Base-by-base conservation (phyloP, 2,113 vertebrate genomes). In the Paramisgurnus dabryanus region DNA sequence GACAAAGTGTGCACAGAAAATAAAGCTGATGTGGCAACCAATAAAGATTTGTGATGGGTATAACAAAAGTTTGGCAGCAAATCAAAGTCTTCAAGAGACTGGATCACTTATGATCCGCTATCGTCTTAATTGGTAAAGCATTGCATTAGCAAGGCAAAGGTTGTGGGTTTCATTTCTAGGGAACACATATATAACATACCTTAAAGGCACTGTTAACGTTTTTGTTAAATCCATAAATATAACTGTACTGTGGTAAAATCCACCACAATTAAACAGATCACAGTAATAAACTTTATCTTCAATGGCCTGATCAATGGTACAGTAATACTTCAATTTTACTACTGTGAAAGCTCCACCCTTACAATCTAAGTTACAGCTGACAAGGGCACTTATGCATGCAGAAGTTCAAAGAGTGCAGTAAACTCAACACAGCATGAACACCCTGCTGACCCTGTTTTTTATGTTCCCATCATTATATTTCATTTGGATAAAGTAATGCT, bases 341-440 rank as follows among this genome's bases (percentile, higher is more conserved):
- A 22, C 39, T 27, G 7, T 8, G 6, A 74, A 45, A 60, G 55
- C 55, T 61, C 71, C 71, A 60, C 70, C 53, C 70, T 73, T 43
- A 57, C 50, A 57, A 18, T 12, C 11, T 27, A 18, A 47, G 9
- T 53, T 9, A 49, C 27, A 75, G 18, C 40, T 45, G 47, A 6
- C 34, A 61, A 57, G 17, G 17, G 17, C 17, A 27, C 72, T 63
- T 5, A 11, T 27, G 18, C 72, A 39, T 34, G 12, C 72, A 75
- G 12, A 15, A 12, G 15, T 13, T 41, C 7, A 18, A n/a, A 53
- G 15, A 22, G 41, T 43, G 53, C 70, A 73, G 18, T 5, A 17
- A 34, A 34, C 27, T 34, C 27, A 34, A 53, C n/a, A 7, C 9
- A 58, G 41, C 10, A 22, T 43, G 10, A 11, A 71, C 49, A 13